A percentile compares a stretch with the other conserved stretches of the same genome.
Conservation (phyloP, 2,888 invertebrate genomes). For the Steinernema carpocapsae region DNA sequence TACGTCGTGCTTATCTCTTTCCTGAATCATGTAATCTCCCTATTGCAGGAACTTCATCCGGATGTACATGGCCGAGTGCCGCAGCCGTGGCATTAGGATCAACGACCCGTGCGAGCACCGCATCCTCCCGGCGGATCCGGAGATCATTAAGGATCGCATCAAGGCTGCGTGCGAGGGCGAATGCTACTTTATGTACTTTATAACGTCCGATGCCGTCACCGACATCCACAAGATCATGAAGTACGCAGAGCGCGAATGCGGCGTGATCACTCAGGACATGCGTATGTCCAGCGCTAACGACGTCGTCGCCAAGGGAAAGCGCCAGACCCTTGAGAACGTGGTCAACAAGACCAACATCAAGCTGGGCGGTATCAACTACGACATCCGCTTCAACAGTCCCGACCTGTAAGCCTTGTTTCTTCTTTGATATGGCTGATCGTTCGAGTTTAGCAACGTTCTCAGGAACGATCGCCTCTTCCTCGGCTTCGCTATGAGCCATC, state of each 20-base stretch:
- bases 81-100: constrained; percentile 38
- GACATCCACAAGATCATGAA: constrained; percentile 40
- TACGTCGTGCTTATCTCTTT: neutral
- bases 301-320: constrained; percentile 37
- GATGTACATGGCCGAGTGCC: constrained; percentile 35
- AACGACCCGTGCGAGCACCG: constrained; percentile 33
- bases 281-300: constrained; percentile 40
- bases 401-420: constrained; percentile 10
- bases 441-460: constrained; percentile 40
- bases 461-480: constrained; percentile 44
- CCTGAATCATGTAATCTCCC: neutral
- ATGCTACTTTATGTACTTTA: constrained; percentile 42
- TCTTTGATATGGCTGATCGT: constrained; percentile 16
- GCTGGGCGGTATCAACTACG: constrained; percentile 60
- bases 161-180: constrained; percentile 34
- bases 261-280: constrained; percentile 50
- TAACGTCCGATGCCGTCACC: constrained; percentile 40
- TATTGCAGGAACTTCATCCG: constrained; percentile 36
- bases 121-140: neutral
- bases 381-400: constrained; percentile 36
- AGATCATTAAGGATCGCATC: constrained; percentile 32
- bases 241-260: constrained; percentile 41
- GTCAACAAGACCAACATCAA: constrained; percentile 52
- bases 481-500: constrained; percentile 49
- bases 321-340: constrained; percentile 50